A percentile compares a stretch with the other conserved stretches of the same genome.
phyloP scores from a whole-genome alignment of 2,113 vertebrate species.

The Burhinus bistriatus region DNA sequence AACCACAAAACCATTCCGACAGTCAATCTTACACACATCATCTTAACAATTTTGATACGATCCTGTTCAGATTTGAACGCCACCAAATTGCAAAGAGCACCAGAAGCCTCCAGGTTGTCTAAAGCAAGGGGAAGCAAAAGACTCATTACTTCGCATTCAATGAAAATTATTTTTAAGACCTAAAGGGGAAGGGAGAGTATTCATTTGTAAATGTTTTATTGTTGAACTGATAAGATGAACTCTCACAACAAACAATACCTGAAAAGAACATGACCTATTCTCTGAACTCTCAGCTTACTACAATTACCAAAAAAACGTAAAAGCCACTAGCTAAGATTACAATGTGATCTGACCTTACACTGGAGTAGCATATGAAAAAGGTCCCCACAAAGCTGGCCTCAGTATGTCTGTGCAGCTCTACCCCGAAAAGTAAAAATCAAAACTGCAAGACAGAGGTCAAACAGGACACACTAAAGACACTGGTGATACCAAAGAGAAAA shows the following conservation, averaged over 20 bases:
- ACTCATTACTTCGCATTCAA: neutral
- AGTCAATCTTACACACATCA: neutral
- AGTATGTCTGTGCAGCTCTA: neutral
- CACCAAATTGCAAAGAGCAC: neutral
- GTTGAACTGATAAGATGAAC: neutral
- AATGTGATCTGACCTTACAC: neutral
- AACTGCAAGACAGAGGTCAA: neutral
- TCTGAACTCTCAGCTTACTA: neutral
- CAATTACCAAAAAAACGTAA: neutral
- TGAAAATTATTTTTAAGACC: neutral
- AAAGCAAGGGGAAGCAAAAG: neutral
- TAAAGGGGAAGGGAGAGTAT: neutral
- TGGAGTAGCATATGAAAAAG: neutral
- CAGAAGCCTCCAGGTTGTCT: neutral
- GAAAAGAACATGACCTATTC: neutral
- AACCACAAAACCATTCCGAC: neutral
- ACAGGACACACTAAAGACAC: neutral
- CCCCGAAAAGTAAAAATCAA: neutral
- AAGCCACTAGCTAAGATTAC: neutral
- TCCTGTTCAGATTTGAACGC: neutral
- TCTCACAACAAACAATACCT: neutral
- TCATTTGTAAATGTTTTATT: neutral
- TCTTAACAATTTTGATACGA: neutral
- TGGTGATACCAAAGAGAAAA: constrained; percentile 1
- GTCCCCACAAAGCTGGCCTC: neutral